Conservation (phyloP, 2,888 invertebrate species). For the Spilosoma lubricipeda region DNA sequence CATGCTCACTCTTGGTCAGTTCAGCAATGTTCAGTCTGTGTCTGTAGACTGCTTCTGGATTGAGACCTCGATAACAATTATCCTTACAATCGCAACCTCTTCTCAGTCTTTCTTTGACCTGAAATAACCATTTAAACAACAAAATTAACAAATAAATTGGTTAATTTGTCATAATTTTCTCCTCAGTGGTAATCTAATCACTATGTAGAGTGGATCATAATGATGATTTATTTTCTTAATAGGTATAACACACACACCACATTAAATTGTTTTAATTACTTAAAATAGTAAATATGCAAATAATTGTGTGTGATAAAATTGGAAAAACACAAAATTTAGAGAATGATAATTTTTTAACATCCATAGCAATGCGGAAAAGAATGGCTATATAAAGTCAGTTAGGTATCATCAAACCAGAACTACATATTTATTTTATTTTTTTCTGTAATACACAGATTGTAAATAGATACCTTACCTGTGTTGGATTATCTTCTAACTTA, state of each 20-base stretch:
- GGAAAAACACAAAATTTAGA: not conserved
- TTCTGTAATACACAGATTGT: not conserved
- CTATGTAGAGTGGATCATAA: not conserved
- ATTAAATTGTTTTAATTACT: not conserved
- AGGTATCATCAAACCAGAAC: not conserved
- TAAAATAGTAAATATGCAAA: not conserved
- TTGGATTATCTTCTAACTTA: constrained; percentile 89
- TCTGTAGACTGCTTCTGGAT: constrained; percentile 91
- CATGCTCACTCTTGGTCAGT: constrained; percentile 92
- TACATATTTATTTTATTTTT: not conserved
- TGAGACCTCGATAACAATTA: constrained; percentile 91
- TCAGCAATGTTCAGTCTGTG: constrained; percentile 93
- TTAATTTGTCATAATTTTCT: not conserved
- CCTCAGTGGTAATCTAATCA: not conserved
- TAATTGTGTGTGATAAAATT: not conserved
- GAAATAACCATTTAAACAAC: constrained; percentile 57
- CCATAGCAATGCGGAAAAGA: no score
- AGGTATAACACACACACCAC: not conserved
- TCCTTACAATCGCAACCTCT: constrained; percentile 92
- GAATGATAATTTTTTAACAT: not conserved
- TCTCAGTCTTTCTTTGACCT: constrained; percentile 89
- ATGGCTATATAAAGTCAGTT: not conserved
- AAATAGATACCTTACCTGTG: constrained; percentile 71
- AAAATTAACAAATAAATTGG: not conserved
- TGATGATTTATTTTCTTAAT: not conserved